Evolutionary conservation across 2,797 vertebrate genomes (phyloP).

Genomic region (Microcaecilia unicolor): DNA sequence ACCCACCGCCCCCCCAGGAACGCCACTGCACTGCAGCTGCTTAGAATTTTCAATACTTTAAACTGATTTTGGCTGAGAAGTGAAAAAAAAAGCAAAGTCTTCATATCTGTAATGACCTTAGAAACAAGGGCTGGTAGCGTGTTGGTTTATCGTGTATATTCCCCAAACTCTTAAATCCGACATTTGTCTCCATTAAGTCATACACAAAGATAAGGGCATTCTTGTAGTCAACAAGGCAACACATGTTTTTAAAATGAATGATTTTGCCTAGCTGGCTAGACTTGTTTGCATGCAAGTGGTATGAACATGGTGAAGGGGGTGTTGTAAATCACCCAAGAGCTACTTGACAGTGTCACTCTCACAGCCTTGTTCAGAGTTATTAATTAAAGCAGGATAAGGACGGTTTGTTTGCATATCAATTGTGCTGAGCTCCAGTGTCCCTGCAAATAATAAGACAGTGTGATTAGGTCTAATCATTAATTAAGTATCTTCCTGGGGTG

Average conservation of each 20-base stretch:
- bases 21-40: too few relatives aligned
- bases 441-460: constrained; percentile 57
- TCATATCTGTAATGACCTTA: too few relatives aligned
- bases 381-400: constrained; percentile 47
- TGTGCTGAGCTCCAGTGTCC: constrained; percentile 48
- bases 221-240: constrained; percentile 21
- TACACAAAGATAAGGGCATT: constrained; percentile 35
- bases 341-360: constrained; percentile 34
- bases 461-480: constrained; percentile 59
- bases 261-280: constrained; percentile 31
- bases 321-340: constrained; percentile 47
- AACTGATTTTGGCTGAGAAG: too few relatives aligned
- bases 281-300: constrained; percentile 49
- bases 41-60: too few relatives aligned
- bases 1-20: too few relatives aligned
- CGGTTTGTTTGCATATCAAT: constrained; percentile 52
- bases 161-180: constrained; percentile 5
- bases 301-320: constrained; percentile 23
- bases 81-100: too few relatives aligned
- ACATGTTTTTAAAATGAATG: constrained; percentile 25
- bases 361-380: constrained; percentile 48
- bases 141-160: too few relatives aligned
- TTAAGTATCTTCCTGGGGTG: constrained; percentile 60
- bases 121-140: too few relatives aligned
- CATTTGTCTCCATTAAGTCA: constrained; percentile 47